Evolutionary conservation across 1,140 invertebrate species (phyloP).

Genomic region (Philaenus spumarius): DNA sequence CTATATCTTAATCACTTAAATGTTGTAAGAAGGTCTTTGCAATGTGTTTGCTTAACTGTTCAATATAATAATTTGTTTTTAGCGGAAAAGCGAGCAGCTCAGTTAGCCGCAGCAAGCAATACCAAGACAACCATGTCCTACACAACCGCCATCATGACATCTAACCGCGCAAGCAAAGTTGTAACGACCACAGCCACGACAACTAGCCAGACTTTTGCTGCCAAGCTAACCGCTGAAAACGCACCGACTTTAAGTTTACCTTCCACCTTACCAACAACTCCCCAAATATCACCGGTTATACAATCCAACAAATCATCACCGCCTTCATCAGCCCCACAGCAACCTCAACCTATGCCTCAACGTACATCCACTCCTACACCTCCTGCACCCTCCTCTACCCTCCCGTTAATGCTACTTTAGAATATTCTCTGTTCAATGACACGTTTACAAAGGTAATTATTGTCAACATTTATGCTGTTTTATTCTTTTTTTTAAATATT

Average conservation of each 20-base stretch:
- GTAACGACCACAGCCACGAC: slow-evolving; percentile 25
- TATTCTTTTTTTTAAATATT: too few species aligned
- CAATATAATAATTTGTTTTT: slow-evolving; percentile 6
- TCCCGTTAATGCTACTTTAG: slow-evolving; percentile 39
- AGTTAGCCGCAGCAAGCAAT: slow-evolving; percentile 43
- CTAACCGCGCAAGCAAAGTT: slow-evolving; percentile 21
- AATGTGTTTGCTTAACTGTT: too few species aligned
- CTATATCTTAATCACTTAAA: too few species aligned
- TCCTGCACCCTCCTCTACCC: slow-evolving; percentile 5
- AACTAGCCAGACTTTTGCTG: slow-evolving; percentile 52
- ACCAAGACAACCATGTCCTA: slow-evolving; percentile 57
- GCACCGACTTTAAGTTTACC: slow-evolving; percentile 32
- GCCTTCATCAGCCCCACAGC: background rate
- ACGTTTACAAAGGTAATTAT: slow-evolving; percentile 49
- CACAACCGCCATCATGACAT: slow-evolving; percentile 52
- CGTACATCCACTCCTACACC: background rate
- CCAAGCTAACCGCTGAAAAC: slow-evolving; percentile 47
- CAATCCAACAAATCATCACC: background rate
- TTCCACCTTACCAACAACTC: slow-evolving; percentile 13
- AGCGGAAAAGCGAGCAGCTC: slow-evolving; percentile 41
- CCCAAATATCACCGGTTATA: slow-evolving; percentile 13
- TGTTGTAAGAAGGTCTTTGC: too few species aligned
- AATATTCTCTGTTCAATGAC: slow-evolving; percentile 77
- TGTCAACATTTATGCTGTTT: too few species aligned
- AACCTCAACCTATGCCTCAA: slow-evolving; percentile 5